phyloP scores from a whole-genome alignment of 2,797 vertebrate species.

The Ficedula albicollis region DNA sequence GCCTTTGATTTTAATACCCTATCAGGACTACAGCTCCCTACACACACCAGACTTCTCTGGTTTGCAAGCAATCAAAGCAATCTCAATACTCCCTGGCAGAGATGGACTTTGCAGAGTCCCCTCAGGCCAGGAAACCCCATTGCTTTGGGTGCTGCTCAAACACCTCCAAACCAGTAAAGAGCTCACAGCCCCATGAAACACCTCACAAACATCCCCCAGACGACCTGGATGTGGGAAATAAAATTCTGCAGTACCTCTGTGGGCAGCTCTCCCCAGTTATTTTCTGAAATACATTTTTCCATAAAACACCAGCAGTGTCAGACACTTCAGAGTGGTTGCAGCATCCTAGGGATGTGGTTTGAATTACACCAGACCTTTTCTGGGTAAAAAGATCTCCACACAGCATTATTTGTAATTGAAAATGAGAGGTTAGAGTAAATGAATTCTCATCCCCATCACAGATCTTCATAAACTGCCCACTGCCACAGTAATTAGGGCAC shows the following conservation, averaged over 20 bases:
- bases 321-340: neutral
- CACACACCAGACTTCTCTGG: neutral
- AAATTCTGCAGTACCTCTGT: neutral
- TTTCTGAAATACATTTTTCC: neutral
- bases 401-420: neutral
- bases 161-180: neutral
- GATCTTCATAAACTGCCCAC: constrained; percentile 19
- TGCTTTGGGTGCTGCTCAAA: neutral
- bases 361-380: neutral
- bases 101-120: neutral
- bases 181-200: neutral
- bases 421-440: constrained; percentile 5
- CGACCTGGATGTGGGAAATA: neutral
- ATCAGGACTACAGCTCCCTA: neutral
- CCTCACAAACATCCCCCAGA: neutral
- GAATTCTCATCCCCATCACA: neutral
- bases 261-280: neutral
- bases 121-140: neutral
- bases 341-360: neutral
- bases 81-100: neutral
- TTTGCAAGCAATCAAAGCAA: neutral
- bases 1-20: neutral
- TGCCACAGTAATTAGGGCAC: neutral
- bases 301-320: neutral
- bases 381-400: neutral